Evolutionary conservation across 2,113 vertebrate genomes (phyloP).

Genomic region (mouse (Mus musculus)): GRCm39 chr14:60130501-60131000

Average conservation of each 20-base stretch:
- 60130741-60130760: background rate
- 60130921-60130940: background rate
- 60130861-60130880: background rate
- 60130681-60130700: background rate
- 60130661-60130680: background rate
- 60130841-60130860: background rate
- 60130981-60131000: background rate
- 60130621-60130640: background rate
- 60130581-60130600: background rate
- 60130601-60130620: background rate
- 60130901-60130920: background rate
- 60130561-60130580: no score
- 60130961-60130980: background rate
- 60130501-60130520: background rate
- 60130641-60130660: background rate
- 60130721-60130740: background rate
- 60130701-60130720: background rate
- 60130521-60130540: background rate
- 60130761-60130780: background rate
- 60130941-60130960: background rate
- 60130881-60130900: background rate
- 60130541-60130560: background rate
- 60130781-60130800: background rate
- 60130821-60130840: background rate
- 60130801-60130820: background rate